Conservation (phyloP, 2,797 vertebrate species). For the Potorous gilbertii region DNA sequence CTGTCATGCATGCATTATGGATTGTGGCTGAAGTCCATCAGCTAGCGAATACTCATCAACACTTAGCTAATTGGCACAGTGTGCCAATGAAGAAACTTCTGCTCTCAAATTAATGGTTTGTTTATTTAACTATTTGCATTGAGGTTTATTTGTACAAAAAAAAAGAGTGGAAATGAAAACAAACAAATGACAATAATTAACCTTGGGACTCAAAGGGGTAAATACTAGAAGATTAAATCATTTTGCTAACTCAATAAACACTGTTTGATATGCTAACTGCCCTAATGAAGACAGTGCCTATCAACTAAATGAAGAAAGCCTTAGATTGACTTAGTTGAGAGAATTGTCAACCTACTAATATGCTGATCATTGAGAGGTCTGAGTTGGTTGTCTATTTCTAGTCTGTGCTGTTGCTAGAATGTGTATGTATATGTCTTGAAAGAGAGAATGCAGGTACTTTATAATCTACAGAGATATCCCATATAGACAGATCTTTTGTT, state of each 20-base stretch:
- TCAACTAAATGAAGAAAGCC: not conserved
- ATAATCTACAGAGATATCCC: not conserved
- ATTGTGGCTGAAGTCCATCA: not conserved
- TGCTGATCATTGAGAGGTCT: not conserved
- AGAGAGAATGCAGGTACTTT: not conserved
- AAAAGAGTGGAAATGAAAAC: slow-evolving; percentile 9
- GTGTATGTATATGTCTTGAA: not conserved
- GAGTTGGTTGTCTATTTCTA: not conserved
- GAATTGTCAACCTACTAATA: not conserved
- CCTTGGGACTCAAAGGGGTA: slow-evolving; percentile 11
- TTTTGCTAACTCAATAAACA: not conserved
- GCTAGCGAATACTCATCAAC: not conserved
- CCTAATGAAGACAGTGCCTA: not conserved
- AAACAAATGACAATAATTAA: not conserved
- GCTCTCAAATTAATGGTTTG: not conserved
- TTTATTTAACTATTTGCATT: not conserved
- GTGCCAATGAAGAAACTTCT: not conserved
- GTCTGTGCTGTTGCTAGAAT: not conserved
- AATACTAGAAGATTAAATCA: not conserved
- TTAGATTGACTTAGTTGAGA: not conserved
- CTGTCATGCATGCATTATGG: not conserved
- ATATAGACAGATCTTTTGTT: not conserved
- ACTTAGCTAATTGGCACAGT: not conserved
- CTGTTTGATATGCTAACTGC: not conserved
- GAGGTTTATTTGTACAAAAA: not conserved